Percentiles rank a stretch among this genome's conserved stretches.
phyloP scores from a whole-genome alignment of 2,888 invertebrate species.

The Brassicogethes aeneus region DNA sequence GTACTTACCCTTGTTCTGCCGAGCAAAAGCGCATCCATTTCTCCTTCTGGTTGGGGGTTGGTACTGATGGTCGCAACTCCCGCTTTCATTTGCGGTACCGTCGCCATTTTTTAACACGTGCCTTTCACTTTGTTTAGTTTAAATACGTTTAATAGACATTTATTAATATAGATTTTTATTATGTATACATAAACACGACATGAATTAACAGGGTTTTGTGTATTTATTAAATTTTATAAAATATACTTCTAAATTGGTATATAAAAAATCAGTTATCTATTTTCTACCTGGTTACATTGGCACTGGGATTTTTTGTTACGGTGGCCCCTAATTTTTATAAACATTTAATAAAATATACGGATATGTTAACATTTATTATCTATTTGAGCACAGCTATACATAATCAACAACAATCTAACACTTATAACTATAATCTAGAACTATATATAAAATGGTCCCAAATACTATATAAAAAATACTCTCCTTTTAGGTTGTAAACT shows the following conservation, averaged over 20 bases:
- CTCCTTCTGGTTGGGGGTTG: slow-evolving; percentile 52
- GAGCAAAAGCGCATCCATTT: slow-evolving; percentile 71
- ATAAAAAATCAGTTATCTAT: too few species aligned
- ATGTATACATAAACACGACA: too few species aligned
- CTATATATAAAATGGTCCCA: slow-evolving; percentile 27
- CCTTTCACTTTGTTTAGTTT: not conserved
- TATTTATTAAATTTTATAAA: too few species aligned
- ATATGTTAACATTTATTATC: slow-evolving; percentile 25
- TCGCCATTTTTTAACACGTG: slow-evolving; percentile 25
- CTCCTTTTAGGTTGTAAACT: slow-evolving; percentile 20
- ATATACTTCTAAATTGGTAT: too few species aligned
- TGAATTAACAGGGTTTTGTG: too few species aligned
- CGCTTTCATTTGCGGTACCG: slow-evolving; percentile 43
- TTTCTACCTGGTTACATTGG: slow-evolving; percentile 7
- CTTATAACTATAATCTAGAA: slow-evolving; percentile 19
- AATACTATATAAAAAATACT: slow-evolving; percentile 26
- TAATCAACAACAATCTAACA: slow-evolving; percentile 27
- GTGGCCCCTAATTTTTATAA: slow-evolving; percentile 25
- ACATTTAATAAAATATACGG: slow-evolving; percentile 21
- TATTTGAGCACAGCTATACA: slow-evolving; percentile 29
- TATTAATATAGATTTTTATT: not conserved
- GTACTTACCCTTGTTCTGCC: slow-evolving; percentile 74
- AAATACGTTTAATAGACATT: not conserved
- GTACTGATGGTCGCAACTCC: slow-evolving; percentile 50
- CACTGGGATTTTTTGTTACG: slow-evolving; percentile 8